phyloP scores from a whole-genome alignment of 2,888 invertebrate species.

The Philereme transversata region DNA sequence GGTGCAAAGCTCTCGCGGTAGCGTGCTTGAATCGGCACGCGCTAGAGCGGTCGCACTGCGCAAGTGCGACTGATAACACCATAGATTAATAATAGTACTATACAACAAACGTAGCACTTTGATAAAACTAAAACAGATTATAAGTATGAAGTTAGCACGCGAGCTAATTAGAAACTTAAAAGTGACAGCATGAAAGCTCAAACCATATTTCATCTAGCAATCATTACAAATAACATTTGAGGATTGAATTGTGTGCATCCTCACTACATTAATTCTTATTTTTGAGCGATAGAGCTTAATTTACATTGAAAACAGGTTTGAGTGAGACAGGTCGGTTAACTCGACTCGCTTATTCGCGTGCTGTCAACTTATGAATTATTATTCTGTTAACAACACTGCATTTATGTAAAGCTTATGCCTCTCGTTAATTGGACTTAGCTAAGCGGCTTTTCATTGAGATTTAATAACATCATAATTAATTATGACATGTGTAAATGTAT shows the following conservation, averaged over 20 bases:
- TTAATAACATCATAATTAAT: slow-evolving; percentile 35
- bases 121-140: slow-evolving; percentile 5
- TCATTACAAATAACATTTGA: no score
- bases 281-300: background rate
- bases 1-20: slow-evolving; percentile 46
- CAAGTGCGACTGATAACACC: slow-evolving; percentile 75
- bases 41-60: slow-evolving; percentile 67
- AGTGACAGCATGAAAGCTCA: background rate
- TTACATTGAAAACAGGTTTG: background rate
- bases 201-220: no score
- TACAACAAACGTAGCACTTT: background rate
- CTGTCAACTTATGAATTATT: slow-evolving; percentile 78
- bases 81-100: slow-evolving; percentile 8
- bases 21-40: slow-evolving; percentile 63
- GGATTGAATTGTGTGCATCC: background rate
- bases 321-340: slow-evolving; percentile 46
- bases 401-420: slow-evolving; percentile 59
- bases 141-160: background rate
- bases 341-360: slow-evolving; percentile 67
- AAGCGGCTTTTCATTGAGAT: slow-evolving; percentile 43
- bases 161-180: background rate
- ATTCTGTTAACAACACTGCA: slow-evolving; percentile 65
- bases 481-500: slow-evolving; percentile 32
- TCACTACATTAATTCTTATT: background rate
- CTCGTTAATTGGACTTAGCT: slow-evolving; percentile 53